Evolutionary conservation across 2,113 vertebrate genomes (phyloP), one percentile per base, ranked within the genome.

Genomic region (Lasiurus cinereus): DNA sequence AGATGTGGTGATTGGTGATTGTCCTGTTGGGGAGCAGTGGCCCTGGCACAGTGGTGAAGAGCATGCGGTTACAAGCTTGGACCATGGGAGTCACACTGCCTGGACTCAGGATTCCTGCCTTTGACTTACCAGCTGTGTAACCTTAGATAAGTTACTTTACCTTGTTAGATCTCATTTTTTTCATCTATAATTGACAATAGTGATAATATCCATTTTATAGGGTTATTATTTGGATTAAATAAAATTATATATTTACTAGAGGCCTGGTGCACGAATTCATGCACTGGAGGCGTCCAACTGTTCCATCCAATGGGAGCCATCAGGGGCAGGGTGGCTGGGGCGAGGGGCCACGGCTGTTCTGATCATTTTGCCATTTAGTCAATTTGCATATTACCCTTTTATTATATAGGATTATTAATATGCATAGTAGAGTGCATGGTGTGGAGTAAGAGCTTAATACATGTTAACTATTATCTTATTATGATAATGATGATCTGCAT

Each of bases 221-320:
- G 48, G 54, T 95, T 70, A 43, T 52, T 27, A 2, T 52, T 39
- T 92, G 43, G 29, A 79, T 54, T 80, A 86, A 94, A 10, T 77
- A 74, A 66, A 92, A 36, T 66, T n/a, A 19, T 27, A 0, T 21
- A 12, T 46, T 50, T 85, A 14, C 18, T 56, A 56, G 54, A 56
- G 54, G 54, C 54, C 54, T 56, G 19, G 54, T 56, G 19, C 54
- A 56, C 6, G 0, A 56, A 56, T 56, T 56, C 54, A 56, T 56
- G 54, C 54, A 19, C 54, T 56, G 19, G 54, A 56, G 54, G 54
- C 6, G 18, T 56, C 54, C 54, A 56, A 19, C 6, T 0, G 54
- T 5, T 19, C 54, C 19, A 56, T 6, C 54, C 18, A 54, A 50
- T 50, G 14, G 50, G 14, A 4, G 50, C 50, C 50, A 50, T 50